These are phyloP conservation scores for Tachina grossa DNA, from an alignment of 2,888 invertebrate genomes.

Conservation along the genomic window DNA sequence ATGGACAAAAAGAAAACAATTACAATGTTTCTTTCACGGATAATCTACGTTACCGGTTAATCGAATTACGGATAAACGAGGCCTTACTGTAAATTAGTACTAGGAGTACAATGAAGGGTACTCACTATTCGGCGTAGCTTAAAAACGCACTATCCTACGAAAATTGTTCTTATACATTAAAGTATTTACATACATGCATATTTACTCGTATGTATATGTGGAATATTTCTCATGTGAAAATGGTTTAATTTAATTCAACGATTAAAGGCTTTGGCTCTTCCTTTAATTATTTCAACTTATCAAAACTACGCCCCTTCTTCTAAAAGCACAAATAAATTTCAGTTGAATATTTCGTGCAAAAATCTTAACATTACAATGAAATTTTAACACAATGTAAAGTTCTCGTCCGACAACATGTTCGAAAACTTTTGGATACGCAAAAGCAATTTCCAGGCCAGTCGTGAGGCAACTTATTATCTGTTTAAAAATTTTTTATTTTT, in stretches of 20 bases:
- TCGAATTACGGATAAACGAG: too few relatives aligned
- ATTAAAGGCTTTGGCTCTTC: conserved; percentile 2
- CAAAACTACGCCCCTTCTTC: conserved; percentile 18
- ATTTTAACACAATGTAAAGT: not conserved
- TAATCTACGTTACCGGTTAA: too few relatives aligned
- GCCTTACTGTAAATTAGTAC: too few relatives aligned
- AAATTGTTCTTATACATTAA: not conserved
- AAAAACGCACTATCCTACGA: too few relatives aligned
- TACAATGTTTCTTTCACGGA: too few relatives aligned
- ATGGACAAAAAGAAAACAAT: too few relatives aligned
- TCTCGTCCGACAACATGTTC: conserved; percentile 20
- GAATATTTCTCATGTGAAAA: not conserved
- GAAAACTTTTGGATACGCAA: not conserved
- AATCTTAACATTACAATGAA: not conserved
- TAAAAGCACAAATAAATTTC: not conserved
- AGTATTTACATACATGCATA: not conserved
- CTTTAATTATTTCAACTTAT: conserved; percentile 7
- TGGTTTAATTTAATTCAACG: not conserved
- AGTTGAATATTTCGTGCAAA: not conserved
- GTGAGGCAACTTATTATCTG: conserved; percentile 64
- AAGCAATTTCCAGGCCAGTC: conserved; percentile 22
- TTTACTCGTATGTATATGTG: not conserved
- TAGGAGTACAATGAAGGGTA: too few relatives aligned
- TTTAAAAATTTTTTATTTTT: conserved; percentile 51
- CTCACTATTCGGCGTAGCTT: too few relatives aligned